These are phyloP conservation scores for Polyommatus iphigenia DNA, from an alignment of 2,888 invertebrate genomes.

Conservation along the genomic window DNA sequence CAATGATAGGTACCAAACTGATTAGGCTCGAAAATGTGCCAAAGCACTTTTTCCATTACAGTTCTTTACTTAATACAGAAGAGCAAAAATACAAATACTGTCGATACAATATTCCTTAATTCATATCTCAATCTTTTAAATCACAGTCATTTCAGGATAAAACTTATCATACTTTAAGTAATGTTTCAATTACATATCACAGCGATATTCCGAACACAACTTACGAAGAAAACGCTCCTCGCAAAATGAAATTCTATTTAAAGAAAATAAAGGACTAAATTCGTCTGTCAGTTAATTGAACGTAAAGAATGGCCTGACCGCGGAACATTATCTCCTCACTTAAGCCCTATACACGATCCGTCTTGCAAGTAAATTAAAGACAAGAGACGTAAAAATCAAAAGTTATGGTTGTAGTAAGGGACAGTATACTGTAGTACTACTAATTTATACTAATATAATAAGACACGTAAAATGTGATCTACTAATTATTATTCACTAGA, in stretches of 20 bases:
- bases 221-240: slow-evolving; percentile 39
- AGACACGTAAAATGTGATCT: too few species aligned
- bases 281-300: slow-evolving; percentile 44
- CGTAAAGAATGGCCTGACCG: slow-evolving; percentile 54
- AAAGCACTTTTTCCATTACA: too few species aligned
- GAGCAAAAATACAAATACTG: not conserved
- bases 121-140: not conserved
- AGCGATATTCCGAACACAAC: slow-evolving; percentile 57
- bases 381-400: not conserved
- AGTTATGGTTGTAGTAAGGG: too few species aligned
- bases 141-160: slow-evolving; percentile 33
- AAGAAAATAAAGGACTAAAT: slow-evolving; percentile 43
- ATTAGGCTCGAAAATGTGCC: too few species aligned
- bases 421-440: too few species aligned
- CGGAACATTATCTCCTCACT: slow-evolving; percentile 60
- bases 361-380: not conserved
- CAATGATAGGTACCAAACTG: too few species aligned
- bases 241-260: slow-evolving; percentile 45
- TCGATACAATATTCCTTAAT: too few species aligned
- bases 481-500: too few species aligned
- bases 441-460: too few species aligned
- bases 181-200: slow-evolving; percentile 58
- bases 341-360: not conserved
- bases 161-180: slow-evolving; percentile 50
- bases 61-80: too few species aligned